A percentile compares a stretch with the other conserved stretches of the same genome.
Evolutionary conservation across 2,113 vertebrate genomes (phyloP).

Genomic region (Girardinichthys multiradiatus): DNA sequence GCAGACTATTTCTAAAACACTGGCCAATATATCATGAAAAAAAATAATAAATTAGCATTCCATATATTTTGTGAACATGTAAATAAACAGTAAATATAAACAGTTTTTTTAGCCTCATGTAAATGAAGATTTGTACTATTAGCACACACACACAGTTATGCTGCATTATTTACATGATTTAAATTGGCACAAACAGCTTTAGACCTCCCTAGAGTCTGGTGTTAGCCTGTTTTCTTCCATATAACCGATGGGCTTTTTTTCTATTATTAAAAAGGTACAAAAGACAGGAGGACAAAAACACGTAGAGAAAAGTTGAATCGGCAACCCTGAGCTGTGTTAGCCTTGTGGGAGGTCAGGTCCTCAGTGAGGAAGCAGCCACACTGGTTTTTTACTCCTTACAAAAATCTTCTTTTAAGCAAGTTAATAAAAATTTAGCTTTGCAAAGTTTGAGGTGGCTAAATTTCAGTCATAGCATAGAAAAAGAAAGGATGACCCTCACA

Average conservation of each 20-base stretch:
- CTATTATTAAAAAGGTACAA: background rate
- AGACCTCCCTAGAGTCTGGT: background rate
- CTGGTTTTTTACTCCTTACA: background rate
- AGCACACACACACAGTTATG: background rate
- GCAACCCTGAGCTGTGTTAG: background rate
- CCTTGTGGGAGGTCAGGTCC: slow-evolving; percentile 15
- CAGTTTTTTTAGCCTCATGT: background rate
- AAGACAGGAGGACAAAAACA: background rate
- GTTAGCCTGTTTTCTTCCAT: background rate
- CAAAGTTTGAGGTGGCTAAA: slow-evolving; percentile 6
- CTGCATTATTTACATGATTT: background rate
- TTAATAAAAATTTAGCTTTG: background rate
- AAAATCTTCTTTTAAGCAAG: background rate
- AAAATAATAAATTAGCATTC: background rate
- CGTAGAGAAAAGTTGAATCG: background rate
- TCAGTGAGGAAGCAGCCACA: background rate
- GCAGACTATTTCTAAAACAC: background rate
- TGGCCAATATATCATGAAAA: background rate
- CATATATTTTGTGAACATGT: background rate
- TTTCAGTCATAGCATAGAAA: slow-evolving; percentile 4
- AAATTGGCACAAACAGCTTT: background rate
- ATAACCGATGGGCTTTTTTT: background rate
- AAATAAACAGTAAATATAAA: background rate
- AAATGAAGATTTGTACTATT: background rate
- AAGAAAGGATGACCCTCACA: background rate